Conservation (phyloP, 2,797 vertebrate species). For the Hirundo rustica region DNA sequence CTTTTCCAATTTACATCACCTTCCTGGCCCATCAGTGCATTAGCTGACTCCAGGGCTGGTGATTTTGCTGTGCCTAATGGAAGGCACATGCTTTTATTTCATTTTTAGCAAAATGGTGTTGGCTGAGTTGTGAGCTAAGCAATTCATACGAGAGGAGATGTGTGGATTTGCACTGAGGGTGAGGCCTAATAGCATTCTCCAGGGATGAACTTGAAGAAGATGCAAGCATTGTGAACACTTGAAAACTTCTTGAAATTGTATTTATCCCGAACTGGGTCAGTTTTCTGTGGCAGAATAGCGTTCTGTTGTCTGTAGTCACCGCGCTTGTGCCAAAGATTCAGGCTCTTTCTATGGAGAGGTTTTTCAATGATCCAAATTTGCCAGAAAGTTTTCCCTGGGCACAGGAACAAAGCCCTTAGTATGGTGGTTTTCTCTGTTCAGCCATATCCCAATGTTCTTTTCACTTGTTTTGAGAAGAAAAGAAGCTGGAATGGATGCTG, state of each 20-base stretch:
- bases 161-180: neutral
- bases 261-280: fast-evolving
- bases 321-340: neutral
- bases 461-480: neutral
- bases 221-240: neutral
- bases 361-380: neutral
- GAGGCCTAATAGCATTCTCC: neutral
- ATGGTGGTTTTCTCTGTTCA: neutral
- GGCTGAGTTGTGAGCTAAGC: neutral
- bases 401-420: neutral
- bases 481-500: neutral
- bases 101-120: neutral
- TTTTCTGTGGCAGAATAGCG: neutral
- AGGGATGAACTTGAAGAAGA: neutral
- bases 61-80: neutral
- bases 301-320: neutral
- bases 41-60: neutral
- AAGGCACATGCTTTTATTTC: neutral
- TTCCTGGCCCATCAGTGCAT: neutral
- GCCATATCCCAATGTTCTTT: neutral
- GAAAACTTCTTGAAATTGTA: neutral
- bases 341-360: neutral
- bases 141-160: fast-evolving
- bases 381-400: neutral
- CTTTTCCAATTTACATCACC: fast-evolving